Evolutionary conservation across 2,797 vertebrate genomes (phyloP), one percentile per base, ranked within the genome.

Genomic region (Eupleurogrammus muticus): DNA sequence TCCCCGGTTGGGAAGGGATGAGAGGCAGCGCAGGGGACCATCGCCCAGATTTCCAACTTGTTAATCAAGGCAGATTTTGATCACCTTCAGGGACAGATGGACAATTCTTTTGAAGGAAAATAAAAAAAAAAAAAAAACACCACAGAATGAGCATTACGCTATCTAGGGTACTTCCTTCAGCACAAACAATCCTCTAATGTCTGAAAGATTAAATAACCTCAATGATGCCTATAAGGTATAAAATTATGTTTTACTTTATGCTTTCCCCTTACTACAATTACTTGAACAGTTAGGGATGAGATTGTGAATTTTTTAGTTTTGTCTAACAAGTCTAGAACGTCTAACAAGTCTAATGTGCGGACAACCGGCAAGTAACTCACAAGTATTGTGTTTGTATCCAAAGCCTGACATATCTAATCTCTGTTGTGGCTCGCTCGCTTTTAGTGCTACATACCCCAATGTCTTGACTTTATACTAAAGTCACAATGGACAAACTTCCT

Each of bases 41-140:
- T 83, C 84, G 73, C 75, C 64, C 77, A 73, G 75, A 85, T 85
- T 83, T 75, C 66, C 82, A 69, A 84, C 85, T 86, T 90, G 79
- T 89, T 91, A 89, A 94, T 94, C 91, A 92, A 84, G 83, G 70
- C 59, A 74, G 90, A 93, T 93, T 92, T 89, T 70, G 77, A 90
- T 86, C 91, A 93, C 91, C 89, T 93, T 87, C 70, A 47, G 80
- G 61, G 85, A 84, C 94, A 94, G 93, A 94, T 94, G 93, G 93
- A 86, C 85, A 67, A 85, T 73, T 84, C 81, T 84, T 90, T 89
- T 80, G 59, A 70, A 86, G 79, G 81, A 70, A 28, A 28, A 28
- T 3, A 28, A 28, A 28, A 28, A 28, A 6, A 28, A 28, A 28
- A 28, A 6, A 28, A 28, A 28, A 85, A 35, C 66, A 9, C n/a